Evolutionary conservation across 2,797 vertebrate genomes (phyloP).

Genomic region (Catostomus latipinnis): DNA sequence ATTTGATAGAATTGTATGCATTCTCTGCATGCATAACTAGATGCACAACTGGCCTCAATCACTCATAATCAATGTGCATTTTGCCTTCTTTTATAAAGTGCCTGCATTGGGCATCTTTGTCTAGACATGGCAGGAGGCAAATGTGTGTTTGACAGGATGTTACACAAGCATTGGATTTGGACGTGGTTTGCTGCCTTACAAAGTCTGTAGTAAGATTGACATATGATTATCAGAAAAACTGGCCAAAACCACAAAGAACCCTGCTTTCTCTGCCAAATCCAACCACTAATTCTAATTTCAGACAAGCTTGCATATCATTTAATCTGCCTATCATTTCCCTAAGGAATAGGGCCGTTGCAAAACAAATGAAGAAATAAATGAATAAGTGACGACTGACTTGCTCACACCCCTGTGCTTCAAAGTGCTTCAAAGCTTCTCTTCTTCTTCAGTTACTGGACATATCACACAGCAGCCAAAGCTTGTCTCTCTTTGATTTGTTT

Average conservation of each 20-base stretch:
- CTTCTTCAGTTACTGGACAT: constrained; percentile 14
- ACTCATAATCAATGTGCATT: neutral
- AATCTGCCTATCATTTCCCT: constrained; percentile 33
- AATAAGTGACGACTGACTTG: constrained; percentile 38
- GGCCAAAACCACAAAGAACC: neutral
- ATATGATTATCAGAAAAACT: neutral
- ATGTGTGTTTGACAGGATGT: neutral
- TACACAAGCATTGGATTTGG: no score
- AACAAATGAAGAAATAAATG: constrained; percentile 47
- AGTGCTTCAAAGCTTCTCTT: constrained; percentile 39
- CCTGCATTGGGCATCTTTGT: neutral
- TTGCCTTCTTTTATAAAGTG: neutral
- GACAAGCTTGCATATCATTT: constrained; percentile 25
- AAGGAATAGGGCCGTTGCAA: constrained; percentile 4
- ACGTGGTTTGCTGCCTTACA: no score
- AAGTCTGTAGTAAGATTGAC: no score
- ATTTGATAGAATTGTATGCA: neutral
- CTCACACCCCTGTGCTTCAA: constrained; percentile 31
- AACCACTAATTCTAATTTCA: constrained; percentile 17
- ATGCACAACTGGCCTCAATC: neutral
- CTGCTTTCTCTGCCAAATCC: neutral
- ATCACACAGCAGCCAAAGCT: constrained; percentile 19
- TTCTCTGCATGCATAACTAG: neutral
- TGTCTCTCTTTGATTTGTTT: constrained; percentile 10
- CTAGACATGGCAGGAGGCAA: neutral